A percentile compares a stretch with the other conserved stretches of the same genome.
Evolutionary conservation across 1,140 invertebrate genomes (phyloP).

Genomic region (Halotydeus destructor): DNA sequence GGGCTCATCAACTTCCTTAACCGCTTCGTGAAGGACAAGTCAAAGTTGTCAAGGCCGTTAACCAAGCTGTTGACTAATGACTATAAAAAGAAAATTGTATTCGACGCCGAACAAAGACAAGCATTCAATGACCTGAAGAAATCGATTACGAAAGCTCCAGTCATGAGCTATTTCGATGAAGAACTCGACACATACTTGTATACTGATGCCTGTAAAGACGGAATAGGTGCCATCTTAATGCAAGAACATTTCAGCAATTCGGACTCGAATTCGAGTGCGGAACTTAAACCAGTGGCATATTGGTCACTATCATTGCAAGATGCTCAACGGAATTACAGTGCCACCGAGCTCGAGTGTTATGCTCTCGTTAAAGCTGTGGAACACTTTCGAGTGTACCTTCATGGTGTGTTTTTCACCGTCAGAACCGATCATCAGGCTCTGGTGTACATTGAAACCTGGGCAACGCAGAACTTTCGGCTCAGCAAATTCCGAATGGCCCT

Average conservation of each 20-base stretch:
- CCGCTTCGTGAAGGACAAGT: slow-evolving; percentile 14
- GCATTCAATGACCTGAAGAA: slow-evolving; percentile 17
- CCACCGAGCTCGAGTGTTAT: slow-evolving; percentile 32
- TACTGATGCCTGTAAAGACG: slow-evolving; percentile 10
- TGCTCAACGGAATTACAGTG: slow-evolving; percentile 22
- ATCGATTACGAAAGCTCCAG: slow-evolving; percentile 16
- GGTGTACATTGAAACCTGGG: slow-evolving; percentile 4
- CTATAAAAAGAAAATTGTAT: slow-evolving; percentile 2
- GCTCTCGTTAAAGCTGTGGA: slow-evolving; percentile 27
- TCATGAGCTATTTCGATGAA: slow-evolving; percentile 17
- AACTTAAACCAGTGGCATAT: neutral
- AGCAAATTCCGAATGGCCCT: slow-evolving; percentile 3
- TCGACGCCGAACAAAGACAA: neutral
- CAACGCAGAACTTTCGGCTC: slow-evolving; percentile 3
- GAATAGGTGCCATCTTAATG: slow-evolving; percentile 26
- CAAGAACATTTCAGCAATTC: no score
- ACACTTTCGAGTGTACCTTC: slow-evolving; percentile 31
- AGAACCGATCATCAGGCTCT: slow-evolving; percentile 29
- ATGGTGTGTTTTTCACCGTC: slow-evolving; percentile 24
- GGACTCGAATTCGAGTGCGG: neutral
- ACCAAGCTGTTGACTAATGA: slow-evolving; percentile 16
- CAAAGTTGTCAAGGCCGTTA: slow-evolving; percentile 21
- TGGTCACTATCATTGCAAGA: neutral
- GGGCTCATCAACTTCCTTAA: slow-evolving; percentile 20
- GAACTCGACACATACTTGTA: neutral